These are phyloP conservation scores for Leguminivora glycinivorella DNA, from an alignment of 1,140 invertebrate species.

Conservation along the genomic window DNA sequence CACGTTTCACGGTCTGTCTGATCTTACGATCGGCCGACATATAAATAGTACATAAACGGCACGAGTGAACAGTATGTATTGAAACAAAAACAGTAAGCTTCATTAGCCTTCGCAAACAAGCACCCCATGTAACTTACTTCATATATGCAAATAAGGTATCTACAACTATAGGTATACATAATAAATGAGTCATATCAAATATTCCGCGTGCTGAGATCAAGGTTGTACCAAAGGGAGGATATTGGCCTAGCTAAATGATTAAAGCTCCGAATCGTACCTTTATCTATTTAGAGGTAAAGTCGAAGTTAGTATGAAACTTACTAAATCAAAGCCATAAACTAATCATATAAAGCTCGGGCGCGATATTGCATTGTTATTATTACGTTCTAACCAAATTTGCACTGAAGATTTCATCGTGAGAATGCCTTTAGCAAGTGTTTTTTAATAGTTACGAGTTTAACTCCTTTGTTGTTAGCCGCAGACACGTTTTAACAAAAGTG, in stretches of 20 bases:
- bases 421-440: neutral
- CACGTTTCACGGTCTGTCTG: no score
- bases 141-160: slow-evolving; percentile 33
- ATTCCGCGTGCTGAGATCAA: slow-evolving; percentile 44
- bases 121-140: slow-evolving; percentile 11
- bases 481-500: slow-evolving; percentile 11
- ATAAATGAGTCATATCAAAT: slow-evolving; percentile 41
- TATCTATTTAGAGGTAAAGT: neutral
- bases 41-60: neutral
- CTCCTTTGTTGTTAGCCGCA: neutral
- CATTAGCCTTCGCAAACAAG: slow-evolving; percentile 15
- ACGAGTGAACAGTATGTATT: neutral
- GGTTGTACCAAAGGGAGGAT: slow-evolving; percentile 43
- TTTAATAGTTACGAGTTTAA: neutral
- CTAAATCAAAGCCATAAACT: slow-evolving; percentile 11
- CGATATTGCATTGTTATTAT: slow-evolving; percentile 26
- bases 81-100: neutral
- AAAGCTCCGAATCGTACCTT: neutral
- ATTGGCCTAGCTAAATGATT: slow-evolving; percentile 45
- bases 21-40: no score
- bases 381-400: slow-evolving; percentile 2
- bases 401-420: neutral
- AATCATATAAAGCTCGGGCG: slow-evolving; percentile 14
- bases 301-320: slow-evolving; percentile 6
- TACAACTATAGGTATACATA: slow-evolving; percentile 28